phyloP scores from a whole-genome alignment of 92 coral and sea anemone genomes.

The Hydrozoanthus gracilis region DNA sequence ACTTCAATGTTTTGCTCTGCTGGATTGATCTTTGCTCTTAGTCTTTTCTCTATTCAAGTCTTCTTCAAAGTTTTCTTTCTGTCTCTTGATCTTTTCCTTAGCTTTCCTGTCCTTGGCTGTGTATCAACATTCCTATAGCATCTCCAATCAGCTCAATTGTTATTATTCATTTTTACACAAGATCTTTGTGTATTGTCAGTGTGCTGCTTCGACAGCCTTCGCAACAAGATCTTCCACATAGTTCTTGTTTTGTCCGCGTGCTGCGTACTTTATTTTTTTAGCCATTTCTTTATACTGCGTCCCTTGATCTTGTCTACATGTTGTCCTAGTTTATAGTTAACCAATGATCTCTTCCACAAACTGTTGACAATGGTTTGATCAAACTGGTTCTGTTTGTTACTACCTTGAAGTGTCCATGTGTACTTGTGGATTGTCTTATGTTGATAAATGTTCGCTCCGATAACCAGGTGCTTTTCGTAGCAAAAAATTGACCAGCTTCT shows the following conservation, averaged over 20 bases:
- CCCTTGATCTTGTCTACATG: conserved; percentile 19
- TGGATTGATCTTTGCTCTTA: conserved; percentile 5
- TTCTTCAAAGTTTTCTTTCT: conserved; percentile 7
- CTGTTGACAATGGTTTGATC: neutral
- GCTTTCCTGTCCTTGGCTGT: neutral
- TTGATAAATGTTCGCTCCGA: neutral
- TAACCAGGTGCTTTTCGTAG: conserved; percentile 1
- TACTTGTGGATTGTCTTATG: neutral
- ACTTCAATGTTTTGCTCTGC: conserved; percentile 13
- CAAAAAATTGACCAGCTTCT: too few species aligned
- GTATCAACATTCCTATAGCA: conserved; percentile 22
- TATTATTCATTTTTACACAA: neutral
- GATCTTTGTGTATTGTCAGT: neutral
- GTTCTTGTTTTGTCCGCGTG: conserved; percentile 15
- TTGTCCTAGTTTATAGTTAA: neutral
- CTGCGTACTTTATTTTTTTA: conserved; percentile 19
- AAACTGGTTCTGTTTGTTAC: neutral
- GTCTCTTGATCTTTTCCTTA: conserved; percentile 1
- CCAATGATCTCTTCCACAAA: neutral
- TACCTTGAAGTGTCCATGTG: neutral
- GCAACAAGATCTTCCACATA: conserved; percentile 28
- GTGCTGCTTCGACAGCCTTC: conserved; percentile 14
- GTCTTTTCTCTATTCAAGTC: conserved; percentile 28
- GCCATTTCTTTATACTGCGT: neutral
- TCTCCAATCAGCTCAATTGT: conserved; percentile 13